phyloP scores from a whole-genome alignment of 1,140 invertebrate genomes.

The Pseudomyrmex dendroicus region DNA sequence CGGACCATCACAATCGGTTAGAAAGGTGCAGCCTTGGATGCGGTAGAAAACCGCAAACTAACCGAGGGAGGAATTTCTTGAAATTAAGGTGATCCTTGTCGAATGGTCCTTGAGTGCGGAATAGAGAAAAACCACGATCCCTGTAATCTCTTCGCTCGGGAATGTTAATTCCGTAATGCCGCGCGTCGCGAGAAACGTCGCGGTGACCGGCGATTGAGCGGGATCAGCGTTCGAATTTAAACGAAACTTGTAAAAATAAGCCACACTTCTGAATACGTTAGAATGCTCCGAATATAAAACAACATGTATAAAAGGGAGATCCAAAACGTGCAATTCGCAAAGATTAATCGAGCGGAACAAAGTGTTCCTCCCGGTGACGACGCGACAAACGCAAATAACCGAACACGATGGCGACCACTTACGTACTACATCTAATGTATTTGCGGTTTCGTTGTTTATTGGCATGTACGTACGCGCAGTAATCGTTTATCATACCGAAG shows the following conservation, averaged over 20 bases:
- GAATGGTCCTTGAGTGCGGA: slow-evolving; percentile 63
- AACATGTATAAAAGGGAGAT: slow-evolving; percentile 9
- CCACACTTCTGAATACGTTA: not conserved
- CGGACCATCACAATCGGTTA: slow-evolving; percentile 19
- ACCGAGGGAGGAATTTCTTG: slow-evolving; percentile 63
- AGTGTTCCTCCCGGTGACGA: not conserved
- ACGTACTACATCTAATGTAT: slow-evolving; percentile 21
- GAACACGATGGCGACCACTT: slow-evolving; percentile 14
- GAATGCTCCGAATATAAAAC: slow-evolving; percentile 33
- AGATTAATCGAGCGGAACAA: slow-evolving; percentile 55
- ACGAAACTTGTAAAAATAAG: not conserved
- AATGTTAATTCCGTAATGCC: slow-evolving; percentile 66
- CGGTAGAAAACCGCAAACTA: slow-evolving; percentile 68
- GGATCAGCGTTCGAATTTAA: not conserved
- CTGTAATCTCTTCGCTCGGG: slow-evolving; percentile 58
- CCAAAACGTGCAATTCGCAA: slow-evolving; percentile 41
- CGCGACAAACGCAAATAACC: slow-evolving; percentile 56
- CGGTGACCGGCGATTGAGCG: not conserved
- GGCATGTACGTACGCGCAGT: not conserved
- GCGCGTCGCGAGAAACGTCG: not conserved
- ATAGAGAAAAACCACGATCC: slow-evolving; percentile 70
- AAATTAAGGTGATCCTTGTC: slow-evolving; percentile 63
- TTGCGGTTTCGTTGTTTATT: not conserved
- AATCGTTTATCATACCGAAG: slow-evolving; percentile 39
- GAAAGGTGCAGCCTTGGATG: slow-evolving; percentile 72